phyloP scores from a whole-genome alignment of 2,113 vertebrate genomes.

The Steatornis caripensis region DNA sequence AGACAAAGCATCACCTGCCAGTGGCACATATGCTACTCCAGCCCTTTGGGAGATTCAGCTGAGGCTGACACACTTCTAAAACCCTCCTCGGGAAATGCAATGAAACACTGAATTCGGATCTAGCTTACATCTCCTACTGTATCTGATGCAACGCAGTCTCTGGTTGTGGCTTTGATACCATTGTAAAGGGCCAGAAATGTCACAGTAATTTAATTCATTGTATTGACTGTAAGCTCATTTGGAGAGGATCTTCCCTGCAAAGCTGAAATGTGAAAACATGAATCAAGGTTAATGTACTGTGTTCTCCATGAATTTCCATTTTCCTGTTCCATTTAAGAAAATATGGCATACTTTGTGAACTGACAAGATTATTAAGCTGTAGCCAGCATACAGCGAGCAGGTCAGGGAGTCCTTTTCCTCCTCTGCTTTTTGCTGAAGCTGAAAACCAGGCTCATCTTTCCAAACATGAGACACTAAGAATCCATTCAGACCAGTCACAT shows the following conservation, averaged over 20 bases:
- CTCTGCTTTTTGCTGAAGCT: background rate
- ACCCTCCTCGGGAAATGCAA: background rate
- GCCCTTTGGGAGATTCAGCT: background rate
- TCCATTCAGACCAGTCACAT: background rate
- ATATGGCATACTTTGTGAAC: background rate
- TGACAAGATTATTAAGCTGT: background rate
- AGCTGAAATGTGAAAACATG: background rate
- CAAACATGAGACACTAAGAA: background rate
- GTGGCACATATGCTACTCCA: background rate
- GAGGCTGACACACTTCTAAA: background rate
- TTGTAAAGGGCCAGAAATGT: background rate
- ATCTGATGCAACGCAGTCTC: background rate
- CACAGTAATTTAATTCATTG: background rate
- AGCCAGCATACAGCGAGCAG: background rate
- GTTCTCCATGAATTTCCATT: background rate
- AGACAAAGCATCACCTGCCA: background rate
- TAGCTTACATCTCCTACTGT: background rate
- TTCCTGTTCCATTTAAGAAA: background rate
- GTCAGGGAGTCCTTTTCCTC: background rate
- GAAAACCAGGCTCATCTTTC: background rate
- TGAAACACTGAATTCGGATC: background rate
- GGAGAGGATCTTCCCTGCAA: background rate
- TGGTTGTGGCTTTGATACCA: background rate
- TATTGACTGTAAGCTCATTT: background rate
- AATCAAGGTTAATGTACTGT: background rate